Evolutionary conservation across 2,888 invertebrate genomes (phyloP), one percentile per base, ranked within the genome.

Genomic region (Adelognathus sp.): DNA sequence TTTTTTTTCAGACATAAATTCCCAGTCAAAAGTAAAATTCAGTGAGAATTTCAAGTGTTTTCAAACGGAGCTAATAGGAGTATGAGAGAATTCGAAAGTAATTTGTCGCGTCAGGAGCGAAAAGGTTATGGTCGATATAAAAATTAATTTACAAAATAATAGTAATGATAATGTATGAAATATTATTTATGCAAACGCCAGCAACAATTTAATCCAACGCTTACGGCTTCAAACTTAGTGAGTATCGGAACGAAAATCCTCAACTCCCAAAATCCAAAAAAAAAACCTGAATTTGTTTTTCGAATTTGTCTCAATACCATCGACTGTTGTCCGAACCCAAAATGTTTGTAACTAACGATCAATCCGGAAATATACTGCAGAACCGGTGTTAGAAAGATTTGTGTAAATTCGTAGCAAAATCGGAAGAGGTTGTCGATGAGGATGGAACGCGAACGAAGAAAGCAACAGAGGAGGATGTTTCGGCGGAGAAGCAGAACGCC

Each of bases 361-460:
- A 39, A 21, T 9, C n/a, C 16, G 3, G 16, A 21, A 2, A 24
- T 31, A 14, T 24, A 67, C n/a, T 21, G 9, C 4, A 44, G 29
- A n/a, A 61, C 66, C 46, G 33, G 39, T 27, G 41, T 70, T 58
- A 76, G 66, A 76, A 33, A 74, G 82, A 44, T 67, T 44, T 54
- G 76, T 85, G 70, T 87, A 76, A 72, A 88, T 87, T 85, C 81
- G 36, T 84, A 91, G 91, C 91, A 14, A 89, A 90, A 86, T 86
- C 89, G 9, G 90, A 91, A 81, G 89, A 88, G 81, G 85, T 83
- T 70, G 71, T 92, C 88, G 84, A 91, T 89, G 92, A 92, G 86
- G 91, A 92, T 85, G 91, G 89, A 73, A 90, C 89, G 79, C 36
- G 14, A 61, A 90, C 90, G 92, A 80, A 93, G 82, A 93, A 92